Conservation (phyloP, 2,888 invertebrate genomes). For the Bedellia somnulentella region DNA sequence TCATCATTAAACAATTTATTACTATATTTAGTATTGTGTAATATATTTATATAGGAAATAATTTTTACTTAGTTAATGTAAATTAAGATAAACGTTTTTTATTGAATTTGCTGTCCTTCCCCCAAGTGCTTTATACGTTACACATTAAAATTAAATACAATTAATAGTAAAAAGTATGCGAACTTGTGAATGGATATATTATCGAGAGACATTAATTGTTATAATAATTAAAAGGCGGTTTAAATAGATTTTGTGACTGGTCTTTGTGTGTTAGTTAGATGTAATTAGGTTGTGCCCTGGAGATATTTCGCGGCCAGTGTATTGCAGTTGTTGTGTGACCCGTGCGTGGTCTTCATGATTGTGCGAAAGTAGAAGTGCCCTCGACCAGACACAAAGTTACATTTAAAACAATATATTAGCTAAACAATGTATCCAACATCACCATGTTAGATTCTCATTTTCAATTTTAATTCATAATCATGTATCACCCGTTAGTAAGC, state of each 20-base stretch:
- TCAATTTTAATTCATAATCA: conserved; percentile 26
- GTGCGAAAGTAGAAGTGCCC: no score
- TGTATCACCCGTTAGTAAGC: conserved; percentile 24
- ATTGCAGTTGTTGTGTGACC: no score
- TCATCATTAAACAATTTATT: conserved; percentile 54
- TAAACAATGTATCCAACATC: conserved; percentile 18
- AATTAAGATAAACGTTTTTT: conserved; percentile 58
- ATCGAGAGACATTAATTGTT: conserved; percentile 50
- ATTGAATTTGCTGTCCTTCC: conserved; percentile 64
- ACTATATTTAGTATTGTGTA: conserved; percentile 58
- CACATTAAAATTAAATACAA: conserved; percentile 54
- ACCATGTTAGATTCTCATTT: conserved; percentile 18
- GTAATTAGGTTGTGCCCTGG: no score
- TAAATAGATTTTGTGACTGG: conserved; percentile 44
- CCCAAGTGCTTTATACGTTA: conserved; percentile 63
- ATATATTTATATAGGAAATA: conserved; percentile 60
- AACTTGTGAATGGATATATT: conserved; percentile 53
- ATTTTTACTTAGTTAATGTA: conserved; percentile 60
- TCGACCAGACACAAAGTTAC: conserved; percentile 25
- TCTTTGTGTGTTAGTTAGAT: no score
- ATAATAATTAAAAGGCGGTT: conserved; percentile 30
- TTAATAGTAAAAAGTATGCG: conserved; percentile 53
- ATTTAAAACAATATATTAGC: conserved; percentile 6
- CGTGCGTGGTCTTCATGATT: no score
- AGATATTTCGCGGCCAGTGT: no score